Conservation (phyloP, 2,888 invertebrate genomes). For the Aphidoletes aphidimyza region DNA sequence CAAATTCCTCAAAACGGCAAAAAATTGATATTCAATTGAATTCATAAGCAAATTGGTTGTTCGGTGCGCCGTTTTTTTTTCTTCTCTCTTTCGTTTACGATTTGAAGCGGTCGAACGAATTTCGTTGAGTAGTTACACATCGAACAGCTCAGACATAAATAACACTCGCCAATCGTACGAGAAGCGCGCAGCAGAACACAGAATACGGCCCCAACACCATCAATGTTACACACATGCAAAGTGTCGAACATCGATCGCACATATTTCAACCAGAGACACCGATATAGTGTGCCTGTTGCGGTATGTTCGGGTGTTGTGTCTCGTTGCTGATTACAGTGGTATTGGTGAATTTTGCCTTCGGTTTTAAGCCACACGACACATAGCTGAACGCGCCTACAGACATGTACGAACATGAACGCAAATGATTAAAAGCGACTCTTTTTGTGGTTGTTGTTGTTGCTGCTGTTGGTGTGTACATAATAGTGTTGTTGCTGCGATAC, state of each 20-base stretch:
- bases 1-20: no score
- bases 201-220: background rate
- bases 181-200: background rate
- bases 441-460: no score
- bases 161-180: slow-evolving; percentile 26
- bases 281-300: background rate
- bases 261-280: background rate
- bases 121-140: slow-evolving; percentile 35
- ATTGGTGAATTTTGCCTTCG: background rate
- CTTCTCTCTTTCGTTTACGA: background rate
- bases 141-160: slow-evolving; percentile 46
- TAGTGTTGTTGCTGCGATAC: no score
- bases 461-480: no score
- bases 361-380: slow-evolving; percentile 1
- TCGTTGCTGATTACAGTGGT: background rate
- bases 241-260: slow-evolving; percentile 7
- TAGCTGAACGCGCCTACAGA: background rate
- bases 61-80: background rate
- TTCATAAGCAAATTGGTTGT: background rate
- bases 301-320: background rate
- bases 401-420: no score
- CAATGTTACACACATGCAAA: slow-evolving; percentile 13
- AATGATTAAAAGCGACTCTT: no score
- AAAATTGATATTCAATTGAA: background rate
- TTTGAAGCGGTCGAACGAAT: slow-evolving; percentile 29